Conservation (phyloP, 2,797 vertebrate species). For the Phalloptychus januarius region DNA sequence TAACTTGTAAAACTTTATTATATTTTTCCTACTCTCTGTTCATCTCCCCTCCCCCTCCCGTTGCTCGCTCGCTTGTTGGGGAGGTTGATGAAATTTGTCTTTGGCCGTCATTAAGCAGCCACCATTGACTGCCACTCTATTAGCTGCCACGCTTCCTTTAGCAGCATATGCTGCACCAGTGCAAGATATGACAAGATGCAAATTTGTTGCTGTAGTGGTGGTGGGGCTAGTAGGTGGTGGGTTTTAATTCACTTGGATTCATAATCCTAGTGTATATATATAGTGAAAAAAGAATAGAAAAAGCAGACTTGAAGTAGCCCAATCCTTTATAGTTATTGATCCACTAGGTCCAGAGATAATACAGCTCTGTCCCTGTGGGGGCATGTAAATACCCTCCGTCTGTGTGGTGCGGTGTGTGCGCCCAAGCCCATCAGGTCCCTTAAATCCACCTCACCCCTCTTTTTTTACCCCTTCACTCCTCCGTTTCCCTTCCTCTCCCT, state of each 20-base stretch:
- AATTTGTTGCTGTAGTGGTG: conserved; percentile 59
- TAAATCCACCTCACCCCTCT: conserved; percentile 66
- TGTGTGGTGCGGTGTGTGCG: conserved; percentile 25
- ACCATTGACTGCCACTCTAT: conserved; percentile 81
- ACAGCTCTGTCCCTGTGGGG: conserved; percentile 46
- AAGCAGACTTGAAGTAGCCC: conserved; percentile 22
- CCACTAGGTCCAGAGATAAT: conserved; percentile 45
- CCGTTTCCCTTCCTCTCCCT: conserved; percentile 52
- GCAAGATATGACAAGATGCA: conserved; percentile 82
- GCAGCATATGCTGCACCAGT: conserved; percentile 79
- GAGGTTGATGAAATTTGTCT: conserved; percentile 83
- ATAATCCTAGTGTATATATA: conserved; percentile 24
- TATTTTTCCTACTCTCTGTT: not conserved
- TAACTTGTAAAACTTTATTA: not conserved
- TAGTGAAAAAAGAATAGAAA: conserved; percentile 1
- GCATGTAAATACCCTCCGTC: conserved; percentile 56
- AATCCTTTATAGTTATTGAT: conserved; percentile 62
- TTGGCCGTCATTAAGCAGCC: conserved; percentile 80
- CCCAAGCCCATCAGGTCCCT: conserved; percentile 56
- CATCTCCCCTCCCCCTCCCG: not conserved
- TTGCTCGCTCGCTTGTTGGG: conserved; percentile 67
- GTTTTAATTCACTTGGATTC: conserved; percentile 18
- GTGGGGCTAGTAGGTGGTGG: conserved; percentile 18
- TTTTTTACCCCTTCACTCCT: conserved; percentile 57
- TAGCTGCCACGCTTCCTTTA: conserved; percentile 81